Conservation (phyloP, 2,797 vertebrate genomes). For the Acanthopagrus latus region DNA sequence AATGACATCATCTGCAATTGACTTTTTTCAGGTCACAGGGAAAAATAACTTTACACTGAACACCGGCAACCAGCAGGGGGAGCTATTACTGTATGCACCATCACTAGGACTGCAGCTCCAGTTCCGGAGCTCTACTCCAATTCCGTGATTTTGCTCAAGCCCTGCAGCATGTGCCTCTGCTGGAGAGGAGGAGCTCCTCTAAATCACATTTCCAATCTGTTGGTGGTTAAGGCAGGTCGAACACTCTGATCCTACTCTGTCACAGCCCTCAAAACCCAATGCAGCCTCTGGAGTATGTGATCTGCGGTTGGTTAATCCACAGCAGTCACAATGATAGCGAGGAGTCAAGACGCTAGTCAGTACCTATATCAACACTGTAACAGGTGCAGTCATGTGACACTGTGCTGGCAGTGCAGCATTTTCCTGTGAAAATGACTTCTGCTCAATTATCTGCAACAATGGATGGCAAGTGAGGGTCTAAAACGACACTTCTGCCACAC, state of each 20-base stretch:
- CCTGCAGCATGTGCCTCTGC: constrained; percentile 69
- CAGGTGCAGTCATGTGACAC: background rate
- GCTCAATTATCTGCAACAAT: constrained; percentile 14
- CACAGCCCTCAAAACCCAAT: constrained; percentile 14
- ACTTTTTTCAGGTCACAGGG: background rate
- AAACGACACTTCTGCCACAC: constrained; percentile 22
- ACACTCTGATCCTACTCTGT: constrained; percentile 36
- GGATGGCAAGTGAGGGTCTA: constrained; percentile 12
- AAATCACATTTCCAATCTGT: constrained; percentile 70
- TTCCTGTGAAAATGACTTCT: constrained; percentile 19
- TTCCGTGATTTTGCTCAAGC: constrained; percentile 64
- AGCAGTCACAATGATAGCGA: constrained; percentile 11
- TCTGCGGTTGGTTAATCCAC: constrained; percentile 28
- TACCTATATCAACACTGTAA: background rate
- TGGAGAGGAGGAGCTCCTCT: constrained; percentile 63
- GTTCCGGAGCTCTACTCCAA: background rate
- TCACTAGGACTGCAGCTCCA: constrained; percentile 43
- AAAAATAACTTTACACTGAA: constrained; percentile 2
- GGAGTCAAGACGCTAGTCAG: background rate
- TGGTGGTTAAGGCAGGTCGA: constrained; percentile 62
- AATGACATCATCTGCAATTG: constrained; percentile 3
- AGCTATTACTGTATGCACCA: constrained; percentile 50
- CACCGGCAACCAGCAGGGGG: constrained; percentile 74
- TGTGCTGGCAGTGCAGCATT: background rate
- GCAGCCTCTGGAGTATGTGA: background rate